Base-by-base conservation (phyloP, 2,888 invertebrate genomes). In the Leucophenga montana region DNA sequence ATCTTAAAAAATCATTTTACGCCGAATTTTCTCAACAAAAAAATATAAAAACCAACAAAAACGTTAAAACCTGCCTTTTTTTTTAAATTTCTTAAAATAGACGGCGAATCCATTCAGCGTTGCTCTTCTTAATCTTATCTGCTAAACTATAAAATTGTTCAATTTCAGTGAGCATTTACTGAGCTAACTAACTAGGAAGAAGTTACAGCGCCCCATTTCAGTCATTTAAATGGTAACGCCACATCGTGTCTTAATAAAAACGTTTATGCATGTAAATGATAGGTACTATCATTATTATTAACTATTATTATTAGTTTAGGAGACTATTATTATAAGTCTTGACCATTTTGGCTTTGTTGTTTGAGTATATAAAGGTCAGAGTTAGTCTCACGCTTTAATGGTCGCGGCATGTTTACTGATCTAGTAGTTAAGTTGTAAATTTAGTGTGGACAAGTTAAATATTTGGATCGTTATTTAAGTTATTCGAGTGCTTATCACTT, bases 1-100 rank as follows among this genome's bases (percentile, higher is more conserved):
- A 79, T 76, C 78, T 81, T 83, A 74, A 83, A 78, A 81, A 75
- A 77, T 75, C 75, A 80, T 82, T 81, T 84, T 82, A 84, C 77
- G 76, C 77, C 79, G 81, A 84, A 83, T 82, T 83, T 77, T 64
- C 68, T 61, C 57, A 44, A 39, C 54, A 62, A 22, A 27, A 39
- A 65, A 68, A 59, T 53, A 11, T 61, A 57, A 56, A 31, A 31
- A 44, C 46, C 67, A 70, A 68, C 48, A 70, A 56, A 69, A 64
- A 5, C 72, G 22, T 33, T 46, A 50, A 64, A 56, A 22, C 56
- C 56, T 20, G 22, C 18, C 27, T 13, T 39, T 39, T 39, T 33
- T 33, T 33, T 5, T 8, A 5, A 33, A 33, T 5, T 8, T 8
- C 39, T 11, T 11, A 39, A 39, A 8, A 39, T 11, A 11, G 39